Evolutionary conservation across 1,140 invertebrate genomes (phyloP).

Genomic region (Episyrphus balteatus): DNA sequence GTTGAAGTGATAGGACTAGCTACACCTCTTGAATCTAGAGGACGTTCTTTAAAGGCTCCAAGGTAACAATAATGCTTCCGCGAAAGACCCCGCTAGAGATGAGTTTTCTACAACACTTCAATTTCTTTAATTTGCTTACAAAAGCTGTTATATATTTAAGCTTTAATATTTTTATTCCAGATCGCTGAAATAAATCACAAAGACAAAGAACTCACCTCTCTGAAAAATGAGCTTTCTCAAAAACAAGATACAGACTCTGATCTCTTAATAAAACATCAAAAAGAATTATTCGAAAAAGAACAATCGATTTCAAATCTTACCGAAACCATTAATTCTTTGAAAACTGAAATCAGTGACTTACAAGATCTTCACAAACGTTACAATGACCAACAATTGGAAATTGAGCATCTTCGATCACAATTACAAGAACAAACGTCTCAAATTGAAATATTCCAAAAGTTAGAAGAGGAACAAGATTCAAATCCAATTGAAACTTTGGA

Average conservation of each 20-base stretch:
- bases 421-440: conserved; percentile 18
- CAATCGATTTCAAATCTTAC: neutral
- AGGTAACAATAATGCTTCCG: too few species aligned
- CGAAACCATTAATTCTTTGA: conserved; percentile 13
- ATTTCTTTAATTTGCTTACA: too few species aligned
- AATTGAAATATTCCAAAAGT: conserved; percentile 10
- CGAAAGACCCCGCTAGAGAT: too few species aligned
- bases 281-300: neutral
- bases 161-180: too few species aligned
- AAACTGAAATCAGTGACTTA: conserved; percentile 17
- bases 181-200: conserved; percentile 21
- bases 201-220: conserved; percentile 19
- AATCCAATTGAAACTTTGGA: too few species aligned
- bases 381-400: conserved; percentile 20
- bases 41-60: too few species aligned
- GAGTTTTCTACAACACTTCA: too few species aligned
- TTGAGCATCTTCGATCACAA: conserved; percentile 23
- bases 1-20: too few species aligned
- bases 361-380: conserved; percentile 20
- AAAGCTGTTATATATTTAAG: too few species aligned
- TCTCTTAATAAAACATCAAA: neutral
- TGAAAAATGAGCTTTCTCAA: conserved; percentile 10
- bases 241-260: neutral
- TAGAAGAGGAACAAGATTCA: conserved; percentile 3
- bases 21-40: too few species aligned